Evolutionary conservation across 1,140 invertebrate species (phyloP), one percentile per base, ranked within the genome.

Genomic region (Zophobas atratus): DNA sequence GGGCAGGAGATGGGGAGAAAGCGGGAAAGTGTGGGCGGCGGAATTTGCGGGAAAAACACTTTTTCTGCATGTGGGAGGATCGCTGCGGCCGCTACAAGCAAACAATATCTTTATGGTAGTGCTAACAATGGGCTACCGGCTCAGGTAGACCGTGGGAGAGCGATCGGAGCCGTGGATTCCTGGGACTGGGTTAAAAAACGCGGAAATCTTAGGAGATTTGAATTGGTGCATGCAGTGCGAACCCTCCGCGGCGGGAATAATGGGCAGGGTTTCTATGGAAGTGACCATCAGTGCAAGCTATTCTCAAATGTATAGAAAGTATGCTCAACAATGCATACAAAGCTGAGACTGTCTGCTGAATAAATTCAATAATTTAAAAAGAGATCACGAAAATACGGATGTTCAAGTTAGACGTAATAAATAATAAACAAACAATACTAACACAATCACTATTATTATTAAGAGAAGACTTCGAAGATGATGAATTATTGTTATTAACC

Each of bases 1-100:
- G 49, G n/a, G 20, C 49, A 51, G 6, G n/a, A n/a, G 4, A 2
- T 20, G 49, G 6, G 49, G 49, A 20, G 20, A 51, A 51, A 20
- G 4, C 2, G 49, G 55, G 34, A 2, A 5, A 4, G n/a, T 41
- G 8, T 36, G 5, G 6, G 6, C 1, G 8, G 36, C 6, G 38
- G 43, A 67, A 38, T 34, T 34, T 63, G 57, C 34, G 57, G 38
- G 20, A 20, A 20, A 20, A 20, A 20, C 20, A 20, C 20, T 67
- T 67, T 63, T 67, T 32, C 38, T 41, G 36, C 60, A 67, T 39
- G 60, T 67, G 60, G 60, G 60, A 38, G 5, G 56, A 36, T 46
- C 60, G 60, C 32, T 43, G 60, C 60, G 20, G 6, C 57, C 57
- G 57, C 57, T 20, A n/a, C n/a, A 41, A 20, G n/a, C 34, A 35